A percentile compares a stretch with the other conserved stretches of the same genome.
phyloP scores from a whole-genome alignment of 2,113 vertebrate species.

The Pyrgilauda ruficollis region DNA sequence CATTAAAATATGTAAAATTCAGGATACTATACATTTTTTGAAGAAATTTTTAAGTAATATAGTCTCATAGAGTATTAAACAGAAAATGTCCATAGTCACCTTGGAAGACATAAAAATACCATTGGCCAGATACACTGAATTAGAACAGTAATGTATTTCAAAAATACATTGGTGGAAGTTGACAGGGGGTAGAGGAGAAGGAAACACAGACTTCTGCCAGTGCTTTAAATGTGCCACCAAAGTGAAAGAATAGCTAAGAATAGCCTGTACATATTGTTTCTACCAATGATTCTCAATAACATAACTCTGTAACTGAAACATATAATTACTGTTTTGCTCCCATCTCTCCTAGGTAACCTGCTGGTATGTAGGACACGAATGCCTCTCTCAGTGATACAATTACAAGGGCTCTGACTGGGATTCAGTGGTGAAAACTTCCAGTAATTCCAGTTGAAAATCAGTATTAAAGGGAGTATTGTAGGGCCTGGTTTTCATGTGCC shows the following conservation, averaged over 20 bases:
- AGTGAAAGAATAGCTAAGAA: conserved; percentile 25
- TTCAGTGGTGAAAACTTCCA: not conserved
- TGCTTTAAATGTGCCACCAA: not conserved
- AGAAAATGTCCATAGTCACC: not conserved
- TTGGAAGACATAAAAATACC: not conserved
- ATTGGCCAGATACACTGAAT: not conserved
- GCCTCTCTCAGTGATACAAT: not conserved
- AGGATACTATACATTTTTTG: not conserved
- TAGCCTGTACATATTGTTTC: not conserved
- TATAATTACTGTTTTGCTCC: conserved; percentile 13
- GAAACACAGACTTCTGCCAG: not conserved
- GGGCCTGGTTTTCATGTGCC: not conserved
- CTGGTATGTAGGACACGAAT: accelerated
- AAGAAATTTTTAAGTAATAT: not conserved
- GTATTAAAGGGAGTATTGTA: not conserved
- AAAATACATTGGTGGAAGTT: accelerated
- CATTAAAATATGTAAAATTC: not conserved
- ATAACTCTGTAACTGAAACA: not conserved
- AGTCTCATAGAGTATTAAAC: not conserved
- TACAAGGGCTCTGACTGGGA: not conserved
- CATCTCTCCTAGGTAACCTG: conserved; percentile 17
- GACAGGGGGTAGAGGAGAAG: not conserved
- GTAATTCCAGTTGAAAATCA: not conserved
- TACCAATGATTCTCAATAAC: conserved; percentile 1
- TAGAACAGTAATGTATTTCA: not conserved